Conservation (phyloP, 2,113 vertebrate species). For the Pollachius pollachius region DNA sequence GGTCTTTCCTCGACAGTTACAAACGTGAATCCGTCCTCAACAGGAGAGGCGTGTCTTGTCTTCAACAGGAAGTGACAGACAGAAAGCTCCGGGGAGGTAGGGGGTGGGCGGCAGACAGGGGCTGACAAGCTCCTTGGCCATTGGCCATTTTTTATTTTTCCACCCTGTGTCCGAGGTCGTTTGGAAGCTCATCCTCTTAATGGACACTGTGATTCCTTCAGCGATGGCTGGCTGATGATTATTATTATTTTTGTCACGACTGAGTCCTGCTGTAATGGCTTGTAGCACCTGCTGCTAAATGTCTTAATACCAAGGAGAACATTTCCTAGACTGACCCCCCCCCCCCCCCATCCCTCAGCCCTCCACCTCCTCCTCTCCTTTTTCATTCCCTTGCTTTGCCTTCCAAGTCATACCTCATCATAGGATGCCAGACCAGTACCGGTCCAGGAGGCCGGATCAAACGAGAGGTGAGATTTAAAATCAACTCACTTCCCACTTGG, state of each 20-base stretch:
- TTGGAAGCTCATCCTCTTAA: constrained; percentile 61
- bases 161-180: constrained; percentile 23
- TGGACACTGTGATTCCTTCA: constrained; percentile 51
- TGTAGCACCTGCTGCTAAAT: constrained; percentile 55
- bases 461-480: constrained; percentile 3
- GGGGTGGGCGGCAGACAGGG: background rate
- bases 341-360: constrained; percentile 12
- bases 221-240: constrained; percentile 42
- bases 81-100: constrained; percentile 3
- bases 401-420: constrained; percentile 16
- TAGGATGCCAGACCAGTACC: background rate
- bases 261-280: constrained; percentile 52
- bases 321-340: constrained; percentile 28
- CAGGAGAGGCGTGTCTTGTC: too few species aligned
- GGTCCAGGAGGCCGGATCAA: constrained; percentile 7
- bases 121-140: constrained; percentile 42
- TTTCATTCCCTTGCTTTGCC: background rate
- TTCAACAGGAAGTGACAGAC: background rate
- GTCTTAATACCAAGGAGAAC: constrained; percentile 56
- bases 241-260: constrained; percentile 40
- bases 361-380: background rate
- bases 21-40: too few species aligned
- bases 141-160: constrained; percentile 40
- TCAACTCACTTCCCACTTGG: background rate
- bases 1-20: too few species aligned